Conservation (phyloP, 2,888 invertebrate species). For the Hyppa rectilinea region DNA sequence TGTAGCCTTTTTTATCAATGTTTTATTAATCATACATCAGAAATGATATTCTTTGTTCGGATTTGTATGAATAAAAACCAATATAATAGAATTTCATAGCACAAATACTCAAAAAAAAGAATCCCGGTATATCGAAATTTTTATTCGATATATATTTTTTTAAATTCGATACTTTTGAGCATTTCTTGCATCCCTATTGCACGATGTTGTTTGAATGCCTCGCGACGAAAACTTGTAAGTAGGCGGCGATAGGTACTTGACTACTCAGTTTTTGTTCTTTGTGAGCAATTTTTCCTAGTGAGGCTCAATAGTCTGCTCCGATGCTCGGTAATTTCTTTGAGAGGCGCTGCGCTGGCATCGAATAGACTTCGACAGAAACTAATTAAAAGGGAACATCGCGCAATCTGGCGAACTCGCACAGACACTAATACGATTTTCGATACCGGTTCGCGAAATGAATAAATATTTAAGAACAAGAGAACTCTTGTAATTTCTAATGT, state of each 20-base stretch:
- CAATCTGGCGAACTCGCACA: constrained; percentile 76
- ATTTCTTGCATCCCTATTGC: too few species aligned
- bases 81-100: too few species aligned
- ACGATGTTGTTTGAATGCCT: constrained; percentile 48
- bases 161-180: too few species aligned
- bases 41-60: too few species aligned
- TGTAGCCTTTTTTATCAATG: too few species aligned
- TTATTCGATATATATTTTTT: too few species aligned
- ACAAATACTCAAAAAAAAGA: too few species aligned
- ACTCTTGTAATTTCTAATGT: constrained; percentile 18
- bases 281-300: constrained; percentile 64
- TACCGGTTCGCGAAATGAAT: constrained; percentile 65
- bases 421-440: constrained; percentile 67
- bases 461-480: constrained; percentile 46
- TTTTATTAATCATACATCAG: too few species aligned
- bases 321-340: constrained; percentile 79
- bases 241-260: constrained; percentile 56
- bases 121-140: too few species aligned
- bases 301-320: constrained; percentile 61
- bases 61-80: too few species aligned
- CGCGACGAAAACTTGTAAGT: constrained; percentile 56
- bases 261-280: constrained; percentile 62
- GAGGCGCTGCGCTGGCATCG: constrained; percentile 76
- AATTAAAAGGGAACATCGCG: constrained; percentile 84
- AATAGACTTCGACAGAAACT: constrained; percentile 81